Evolutionary conservation across 1,140 invertebrate species (phyloP), one percentile per base, ranked within the genome.

Genomic region (Aphaenogaster floridana): DNA sequence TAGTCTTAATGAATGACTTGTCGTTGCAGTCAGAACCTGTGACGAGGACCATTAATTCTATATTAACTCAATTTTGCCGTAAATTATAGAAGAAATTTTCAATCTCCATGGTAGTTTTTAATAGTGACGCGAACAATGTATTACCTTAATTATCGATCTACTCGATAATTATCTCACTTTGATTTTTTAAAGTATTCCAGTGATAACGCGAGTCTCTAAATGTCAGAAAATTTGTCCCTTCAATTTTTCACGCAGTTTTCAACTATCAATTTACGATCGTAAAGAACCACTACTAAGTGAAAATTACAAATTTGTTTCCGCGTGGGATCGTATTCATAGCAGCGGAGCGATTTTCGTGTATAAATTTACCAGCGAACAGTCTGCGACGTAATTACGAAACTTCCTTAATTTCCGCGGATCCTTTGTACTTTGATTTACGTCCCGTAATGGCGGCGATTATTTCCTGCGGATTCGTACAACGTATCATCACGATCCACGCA

Each of bases 351-450:
- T 59, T 84, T 74, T 76, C 54, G 54, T 48, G 69, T 84, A 84
- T 76, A 76, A 84, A 84, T 84, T 76, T 74, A 50, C 52, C 21
- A 9, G 68, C 39, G 68, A 74, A 48, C 80, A 39, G 54, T 28
- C 69, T 84, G 80, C 69, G 54, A 48, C 69, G 80, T 84, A 84
- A 84, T 84, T 84, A 84, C 80, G 54, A 84, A 84, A 84, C 80
- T 84, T 84, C 80, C 80, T 84, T 84, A 84, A 84, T 84, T 84
- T 84, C 80, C 80, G 80, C 68, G 69, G 57, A 74, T 84, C 80
- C 80, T 84, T 84, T 84, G 68, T 84, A 57, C 69, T 42, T 63
- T 84, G 69, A 84, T 84, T 84, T 84, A 84, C 80, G 80, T 76
- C 28, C 80, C 34, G 42, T 84, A 83, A 84, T 74, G 80, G 69